These are phyloP conservation scores for Zosterops pallidus DNA, from an alignment of 2,113 vertebrate species.

Conservation along the genomic window DNA sequence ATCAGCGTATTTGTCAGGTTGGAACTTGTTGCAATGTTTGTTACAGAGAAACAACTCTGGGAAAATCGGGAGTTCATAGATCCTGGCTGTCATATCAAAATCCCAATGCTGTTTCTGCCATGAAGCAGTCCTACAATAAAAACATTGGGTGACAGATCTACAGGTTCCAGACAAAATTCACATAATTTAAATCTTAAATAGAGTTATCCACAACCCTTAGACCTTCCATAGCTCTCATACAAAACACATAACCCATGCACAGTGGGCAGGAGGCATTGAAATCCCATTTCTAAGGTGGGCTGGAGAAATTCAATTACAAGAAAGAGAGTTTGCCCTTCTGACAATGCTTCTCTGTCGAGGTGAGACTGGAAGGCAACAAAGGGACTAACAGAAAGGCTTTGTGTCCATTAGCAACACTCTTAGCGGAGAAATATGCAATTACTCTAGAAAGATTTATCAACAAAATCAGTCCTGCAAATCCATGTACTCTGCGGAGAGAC, in stretches of 20 bases:
- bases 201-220: background rate
- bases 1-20: constrained; percentile 22
- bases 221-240: background rate
- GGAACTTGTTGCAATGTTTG: constrained; percentile 4
- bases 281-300: background rate
- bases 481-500: background rate
- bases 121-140: background rate
- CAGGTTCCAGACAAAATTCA: background rate
- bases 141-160: background rate
- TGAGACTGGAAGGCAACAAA: background rate
- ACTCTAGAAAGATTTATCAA: background rate
- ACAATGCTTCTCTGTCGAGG: background rate
- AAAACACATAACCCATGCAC: background rate
- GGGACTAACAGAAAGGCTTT: background rate
- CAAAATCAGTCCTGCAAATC: background rate
- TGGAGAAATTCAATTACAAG: background rate
- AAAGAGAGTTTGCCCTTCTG: background rate
- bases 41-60: constrained; percentile 7
- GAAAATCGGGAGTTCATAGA: background rate
- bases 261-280: background rate
- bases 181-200: background rate
- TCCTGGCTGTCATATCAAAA: background rate
- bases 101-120: background rate
- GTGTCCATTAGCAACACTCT: background rate
- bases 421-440: background rate